Conservation (phyloP, 2,888 invertebrate species). For the Ectropis crepuscularia region DNA sequence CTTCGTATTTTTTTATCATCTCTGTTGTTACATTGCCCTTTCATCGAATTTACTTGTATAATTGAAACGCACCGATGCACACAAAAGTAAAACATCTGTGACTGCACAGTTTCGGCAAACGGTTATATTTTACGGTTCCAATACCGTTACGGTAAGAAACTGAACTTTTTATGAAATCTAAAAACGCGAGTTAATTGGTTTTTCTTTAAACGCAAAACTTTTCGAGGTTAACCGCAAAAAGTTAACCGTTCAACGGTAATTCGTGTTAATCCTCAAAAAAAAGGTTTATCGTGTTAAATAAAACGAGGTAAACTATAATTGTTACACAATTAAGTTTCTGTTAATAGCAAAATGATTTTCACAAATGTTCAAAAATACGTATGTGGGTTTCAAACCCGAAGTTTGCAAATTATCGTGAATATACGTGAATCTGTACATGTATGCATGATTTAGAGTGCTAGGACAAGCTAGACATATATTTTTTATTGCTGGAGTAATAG, state of each 20-base stretch:
- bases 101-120: constrained; percentile 26
- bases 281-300: constrained; percentile 11
- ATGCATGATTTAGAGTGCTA: too few species aligned
- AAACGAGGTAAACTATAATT: constrained; percentile 8
- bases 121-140: constrained; percentile 32
- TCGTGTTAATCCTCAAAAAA: constrained; percentile 17
- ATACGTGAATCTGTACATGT: too few species aligned
- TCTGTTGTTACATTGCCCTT: background rate
- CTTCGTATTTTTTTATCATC: too few species aligned
- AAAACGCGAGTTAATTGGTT: constrained; percentile 30
- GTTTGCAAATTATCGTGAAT: too few species aligned
- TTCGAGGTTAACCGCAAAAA: constrained; percentile 30
- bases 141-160: constrained; percentile 28
- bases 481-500: too few species aligned
- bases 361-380: constrained; percentile 3
- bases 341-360: constrained; percentile 1
- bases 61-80: constrained; percentile 19
- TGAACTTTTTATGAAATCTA: constrained; percentile 28
- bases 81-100: constrained; percentile 13
- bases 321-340: constrained; percentile 10
- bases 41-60: constrained; percentile 5
- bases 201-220: constrained; percentile 22
- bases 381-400: too few species aligned
- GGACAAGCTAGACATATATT: too few species aligned
- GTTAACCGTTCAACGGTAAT: constrained; percentile 19